Conservation (phyloP, 2,888 invertebrate species). For the Apocheima hispidaria region DNA sequence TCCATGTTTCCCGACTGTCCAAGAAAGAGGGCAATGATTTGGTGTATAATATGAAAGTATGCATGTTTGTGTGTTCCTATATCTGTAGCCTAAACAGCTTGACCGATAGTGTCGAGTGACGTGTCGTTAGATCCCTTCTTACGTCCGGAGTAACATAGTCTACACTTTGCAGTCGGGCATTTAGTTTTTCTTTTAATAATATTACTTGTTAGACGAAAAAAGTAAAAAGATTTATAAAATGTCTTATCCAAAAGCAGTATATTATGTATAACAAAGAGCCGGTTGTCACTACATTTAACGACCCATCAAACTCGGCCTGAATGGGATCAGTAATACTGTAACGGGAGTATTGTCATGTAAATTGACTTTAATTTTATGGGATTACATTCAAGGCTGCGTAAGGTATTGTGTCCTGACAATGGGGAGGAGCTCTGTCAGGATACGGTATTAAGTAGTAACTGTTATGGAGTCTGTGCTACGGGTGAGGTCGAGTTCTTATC, state of each 20-base stretch:
- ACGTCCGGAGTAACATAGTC: too few species aligned
- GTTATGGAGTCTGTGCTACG: not conserved
- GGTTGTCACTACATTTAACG: constrained; percentile 24
- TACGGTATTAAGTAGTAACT: not conserved
- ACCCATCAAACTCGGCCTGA: constrained; percentile 23
- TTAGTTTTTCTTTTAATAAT: too few species aligned
- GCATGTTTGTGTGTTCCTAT: too few species aligned
- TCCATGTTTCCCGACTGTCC: too few species aligned
- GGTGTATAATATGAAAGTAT: too few species aligned
- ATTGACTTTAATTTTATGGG: constrained; percentile 30
- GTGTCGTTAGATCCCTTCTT: too few species aligned
- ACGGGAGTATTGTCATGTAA: constrained; percentile 32
- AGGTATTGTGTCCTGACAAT: constrained; percentile 20
- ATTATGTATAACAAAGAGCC: constrained; percentile 14
- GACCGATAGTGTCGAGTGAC: too few species aligned
- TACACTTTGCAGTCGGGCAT: too few species aligned
- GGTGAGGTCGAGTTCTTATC: not conserved
- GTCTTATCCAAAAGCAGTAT: constrained; percentile 1
- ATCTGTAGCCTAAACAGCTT: too few species aligned
- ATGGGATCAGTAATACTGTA: constrained; percentile 21
- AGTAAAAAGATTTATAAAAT: not conserved
- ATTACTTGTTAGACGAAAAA: too few species aligned
- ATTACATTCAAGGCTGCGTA: constrained; percentile 20
- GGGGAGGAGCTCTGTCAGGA: constrained; percentile 8
- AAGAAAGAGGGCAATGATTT: too few species aligned